Evolutionary conservation across 2,888 invertebrate genomes (phyloP).

Genomic region (Eretmocerus hayati): DNA sequence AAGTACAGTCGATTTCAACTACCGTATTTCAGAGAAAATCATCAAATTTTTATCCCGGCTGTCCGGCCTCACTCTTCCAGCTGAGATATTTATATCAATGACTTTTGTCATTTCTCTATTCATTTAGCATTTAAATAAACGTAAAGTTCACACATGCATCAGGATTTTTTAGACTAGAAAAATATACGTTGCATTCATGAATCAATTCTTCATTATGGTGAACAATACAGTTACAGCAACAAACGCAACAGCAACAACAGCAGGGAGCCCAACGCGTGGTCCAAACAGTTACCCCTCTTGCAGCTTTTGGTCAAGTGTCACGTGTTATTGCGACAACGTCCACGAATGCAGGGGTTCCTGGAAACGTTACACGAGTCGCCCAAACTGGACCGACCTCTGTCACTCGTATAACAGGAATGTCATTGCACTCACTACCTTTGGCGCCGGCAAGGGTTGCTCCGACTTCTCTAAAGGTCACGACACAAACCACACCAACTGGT

Average conservation of each 20-base stretch:
- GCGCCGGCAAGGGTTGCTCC: conserved; percentile 36
- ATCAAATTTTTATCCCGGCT: too few species aligned
- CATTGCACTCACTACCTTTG: conserved; percentile 39
- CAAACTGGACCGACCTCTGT: conserved; percentile 38
- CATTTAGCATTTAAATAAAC: too few species aligned
- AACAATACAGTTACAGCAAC: conserved; percentile 22
- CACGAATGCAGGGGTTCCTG: conserved; percentile 34
- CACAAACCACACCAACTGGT: conserved; percentile 18
- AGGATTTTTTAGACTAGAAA: too few species aligned
- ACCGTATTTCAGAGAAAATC: too few species aligned
- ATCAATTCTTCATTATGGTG: neutral
- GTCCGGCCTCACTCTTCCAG: too few species aligned
- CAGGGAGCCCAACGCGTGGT: conserved; percentile 37
- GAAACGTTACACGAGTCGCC: conserved; percentile 27
- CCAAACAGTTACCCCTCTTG: conserved; percentile 40
- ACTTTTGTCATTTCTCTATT: too few species aligned
- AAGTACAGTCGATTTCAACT: conserved; percentile 3
- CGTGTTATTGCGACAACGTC: conserved; percentile 41
- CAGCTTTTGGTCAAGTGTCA: conserved; percentile 37
- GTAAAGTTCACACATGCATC: too few species aligned
- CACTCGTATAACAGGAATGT: conserved; percentile 42
- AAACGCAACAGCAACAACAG: conserved; percentile 29
- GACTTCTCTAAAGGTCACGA: conserved; percentile 36
- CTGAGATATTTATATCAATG: too few species aligned
- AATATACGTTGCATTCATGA: neutral